A percentile compares a stretch with the other conserved stretches of the same genome.
These are phyloP conservation scores for Chionodraco myersi DNA, from an alignment of 2,113 vertebrate species.

Conservation along the genomic window DNA sequence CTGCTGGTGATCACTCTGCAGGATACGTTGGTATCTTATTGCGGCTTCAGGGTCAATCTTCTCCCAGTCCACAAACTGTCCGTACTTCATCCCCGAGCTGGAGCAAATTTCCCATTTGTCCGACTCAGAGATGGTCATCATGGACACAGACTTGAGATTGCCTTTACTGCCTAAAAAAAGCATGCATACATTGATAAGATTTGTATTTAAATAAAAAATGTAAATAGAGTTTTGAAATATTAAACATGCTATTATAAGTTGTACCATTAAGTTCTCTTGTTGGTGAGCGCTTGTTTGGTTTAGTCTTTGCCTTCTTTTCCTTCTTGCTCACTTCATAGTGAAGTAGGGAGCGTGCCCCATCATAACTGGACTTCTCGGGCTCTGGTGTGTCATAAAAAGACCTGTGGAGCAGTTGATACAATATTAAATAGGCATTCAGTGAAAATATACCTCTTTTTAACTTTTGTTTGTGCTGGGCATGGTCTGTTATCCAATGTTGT, in stretches of 20 bases:
- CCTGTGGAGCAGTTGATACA: slow-evolving; percentile 46
- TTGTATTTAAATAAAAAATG: neutral
- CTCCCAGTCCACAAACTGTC: slow-evolving; percentile 89
- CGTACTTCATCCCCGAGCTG: slow-evolving; percentile 79
- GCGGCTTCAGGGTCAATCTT: slow-evolving; percentile 81
- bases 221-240: neutral
- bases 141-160: slow-evolving; percentile 68
- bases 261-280: slow-evolving; percentile 74
- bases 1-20: slow-evolving; percentile 75
- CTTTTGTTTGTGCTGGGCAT: neutral
- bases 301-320: slow-evolving; percentile 66
- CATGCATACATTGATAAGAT: neutral
- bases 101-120: slow-evolving; percentile 84
- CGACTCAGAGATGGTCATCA: slow-evolving; percentile 84
- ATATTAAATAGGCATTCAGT: neutral
- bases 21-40: slow-evolving; percentile 66
- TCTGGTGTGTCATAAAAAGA: slow-evolving; percentile 79
- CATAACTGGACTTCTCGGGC: neutral
- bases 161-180: slow-evolving; percentile 69
- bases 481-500: neutral
- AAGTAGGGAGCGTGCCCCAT: slow-evolving; percentile 5
- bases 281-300: slow-evolving; percentile 49
- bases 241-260: too few species aligned
- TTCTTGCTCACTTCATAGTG: slow-evolving; percentile 43
- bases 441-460: neutral